Evolutionary conservation across 23 tunicate species (phyloP), one percentile per base, ranked within the genome.

Genomic region (Pegea sp.): DNA sequence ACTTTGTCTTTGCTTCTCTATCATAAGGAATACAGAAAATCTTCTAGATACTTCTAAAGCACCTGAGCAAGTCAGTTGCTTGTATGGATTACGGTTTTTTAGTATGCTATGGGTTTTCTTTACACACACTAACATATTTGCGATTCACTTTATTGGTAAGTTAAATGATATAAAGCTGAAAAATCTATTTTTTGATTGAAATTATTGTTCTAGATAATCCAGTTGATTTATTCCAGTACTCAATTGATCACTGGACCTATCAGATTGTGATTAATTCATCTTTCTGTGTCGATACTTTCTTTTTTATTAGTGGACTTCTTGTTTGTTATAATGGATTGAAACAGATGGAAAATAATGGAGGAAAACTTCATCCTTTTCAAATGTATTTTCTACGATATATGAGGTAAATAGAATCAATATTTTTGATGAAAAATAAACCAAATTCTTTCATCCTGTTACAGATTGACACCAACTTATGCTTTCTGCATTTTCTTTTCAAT

Each of bases 371-470:
- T 33, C 62, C 69, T 0, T 66, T 54, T 13, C 24, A 72, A 18
- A 81, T 81, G 93, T 81, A 81, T 53, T 46, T 72, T 4, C 30
- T 56, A 24, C 80, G 93, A 58, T 81, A 81, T 56, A 25, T 81
- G 22, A 72, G 93, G 93, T 81, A 52, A 26, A 13, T 62, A 24
- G 23, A n/a, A n/a, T 38, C 16, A 38, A 8, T 38, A 38, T 38
- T 38, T 38, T 38, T 8, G 13, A 38, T 38, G 11, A 38, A 38
- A 38, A 8, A 8, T 8, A 38, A 38, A 38, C 13, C 16, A 8
- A 8, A 8, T 38, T 8, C 46, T 11, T 38, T 38, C 16, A 38
- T 16, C 48, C 20, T 57, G 28, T 57, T 63, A 20, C 28, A 81
- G 98, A 29, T 54, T 89, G 42, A 89, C 98, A 6, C 89, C 89